Base-by-base conservation (phyloP, 2,888 invertebrate species). In the Tipula lateralis region DNA sequence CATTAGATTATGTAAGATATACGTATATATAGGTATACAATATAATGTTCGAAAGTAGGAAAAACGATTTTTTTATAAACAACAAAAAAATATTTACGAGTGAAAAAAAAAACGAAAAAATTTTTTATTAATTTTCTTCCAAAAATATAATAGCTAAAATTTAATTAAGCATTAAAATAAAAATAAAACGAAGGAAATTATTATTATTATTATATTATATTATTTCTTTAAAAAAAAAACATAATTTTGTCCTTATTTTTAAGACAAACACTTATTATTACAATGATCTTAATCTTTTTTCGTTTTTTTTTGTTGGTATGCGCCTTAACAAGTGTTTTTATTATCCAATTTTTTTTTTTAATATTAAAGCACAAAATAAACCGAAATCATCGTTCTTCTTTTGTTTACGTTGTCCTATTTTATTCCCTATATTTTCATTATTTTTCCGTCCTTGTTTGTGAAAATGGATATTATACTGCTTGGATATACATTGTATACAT, bases 141-240 rank as follows among this genome's bases (percentile, higher is more conserved):
- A 66, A 24, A 6, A 66, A 66, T 66, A 66, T 66, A 66, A 66
- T 66, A 66, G 66, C 66, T 24, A 66, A 66, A 66, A 66, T 66
- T 66, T 66, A 66, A 66, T 66, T 66, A 66, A 66, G 66, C 66
- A 66, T 66, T 66, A 66, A 66, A 66, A 66, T 66, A 66, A 66
- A 66, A 66, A 66, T 66, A 66, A 19, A 66, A 66, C 24, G 24
- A 66, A 66, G 24, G 66, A 66, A 44, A 66, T 66, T 66, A 66
- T 66, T 66, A 66, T 66, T 66, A 66, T 66, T 66, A 66, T 66
- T 24, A 50, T 50, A 50, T 50, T 50, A 50, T 36, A 36, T 36
- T 34, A 39, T 39, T 39, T 44, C 44, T 44, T 44, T 3, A 44
- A 6, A 36, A 36, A 32, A 44, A 44, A 44, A 44, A 44, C 66